Base-by-base conservation (phyloP, 2,113 vertebrate genomes). In the Apaloderma vittatum region DNA sequence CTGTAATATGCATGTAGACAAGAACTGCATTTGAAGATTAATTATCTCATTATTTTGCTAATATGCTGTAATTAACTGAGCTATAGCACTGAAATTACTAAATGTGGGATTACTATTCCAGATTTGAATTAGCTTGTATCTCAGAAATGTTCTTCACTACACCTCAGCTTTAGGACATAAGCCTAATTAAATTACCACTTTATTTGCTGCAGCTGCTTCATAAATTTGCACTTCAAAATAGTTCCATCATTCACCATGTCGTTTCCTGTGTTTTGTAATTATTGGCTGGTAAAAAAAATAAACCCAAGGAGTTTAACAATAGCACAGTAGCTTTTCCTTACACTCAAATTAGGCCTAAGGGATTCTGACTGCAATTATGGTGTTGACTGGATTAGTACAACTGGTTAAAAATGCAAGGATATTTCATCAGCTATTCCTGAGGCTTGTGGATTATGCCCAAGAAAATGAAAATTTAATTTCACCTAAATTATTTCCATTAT, bases 11-110 rank as follows among this genome's bases (percentile, higher is more conserved):
- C 90, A 96, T 86, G 74, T 90, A 87, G 95, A 93, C 90, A 91
- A 95, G 85, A 92, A 96, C 62, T 90, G 85, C 95, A 96, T 94
- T 87, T 97, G 94, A 96, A 97, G 97, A 97, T 98, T 96, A 98
- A 98, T 98, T 97, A 95, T 95, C 65, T 96, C 93, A 97, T 97
- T 97, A 97, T 97, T 97, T 98, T 90, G 84, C 90, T 97, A 97
- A 95, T 96, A 94, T 86, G 82, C 96, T 65, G n/a, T 97, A 97
- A 96, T 98, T 98, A 97, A 97, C 91, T 74, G 78, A 96, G 92
- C 80, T 96, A 94, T 93, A 94, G 76, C 68, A 85, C 52, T 95
- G 91, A 96, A 97, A 95, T 98, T 96, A 96, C 96, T 98, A 97
- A 98, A 95, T 87, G 84, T 96, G 81, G 95, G 92, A 96, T 95